These are phyloP conservation scores for Lordiphosa fenestrarum DNA, from an alignment of 2,888 invertebrate genomes.

Conservation along the genomic window DNA sequence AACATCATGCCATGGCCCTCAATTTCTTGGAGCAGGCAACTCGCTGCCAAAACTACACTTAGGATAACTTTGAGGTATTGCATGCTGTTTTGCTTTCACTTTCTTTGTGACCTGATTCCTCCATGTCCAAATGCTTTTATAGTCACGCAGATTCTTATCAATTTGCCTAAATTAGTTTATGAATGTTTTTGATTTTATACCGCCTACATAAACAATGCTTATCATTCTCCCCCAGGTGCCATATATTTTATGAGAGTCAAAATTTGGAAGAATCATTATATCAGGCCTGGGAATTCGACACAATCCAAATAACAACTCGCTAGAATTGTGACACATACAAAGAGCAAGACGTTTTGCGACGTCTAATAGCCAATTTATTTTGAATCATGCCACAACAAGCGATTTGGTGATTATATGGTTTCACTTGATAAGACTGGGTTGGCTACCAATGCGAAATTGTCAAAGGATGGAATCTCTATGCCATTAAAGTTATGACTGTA, in stretches of 20 bases:
- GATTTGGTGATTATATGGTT: constrained; percentile 6
- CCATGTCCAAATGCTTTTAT: constrained; percentile 41
- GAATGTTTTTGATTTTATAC: constrained; percentile 31
- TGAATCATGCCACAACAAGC: constrained; percentile 16
- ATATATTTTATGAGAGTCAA: constrained; percentile 23
- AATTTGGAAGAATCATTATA: constrained; percentile 34
- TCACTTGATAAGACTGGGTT: too few relatives aligned
- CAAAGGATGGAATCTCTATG: too few relatives aligned
- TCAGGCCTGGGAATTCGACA: constrained; percentile 14
- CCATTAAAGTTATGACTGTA: too few relatives aligned
- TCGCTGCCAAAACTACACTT: not conserved
- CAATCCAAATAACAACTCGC: too few relatives aligned
- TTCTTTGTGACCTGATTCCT: constrained; percentile 16
- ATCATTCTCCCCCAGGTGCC: constrained; percentile 19
- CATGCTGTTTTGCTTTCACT: constrained; percentile 34
- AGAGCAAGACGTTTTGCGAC: too few relatives aligned
- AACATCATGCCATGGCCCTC: constrained; percentile 82
- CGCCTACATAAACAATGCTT: constrained; percentile 10
- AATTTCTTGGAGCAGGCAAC: constrained; percentile 14
- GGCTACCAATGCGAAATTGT: constrained; percentile 16
- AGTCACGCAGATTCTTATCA: constrained; percentile 45
- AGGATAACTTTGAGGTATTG: constrained; percentile 13
- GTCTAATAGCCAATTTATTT: not conserved
- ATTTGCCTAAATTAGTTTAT: constrained; percentile 3
- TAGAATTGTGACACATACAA: constrained; percentile 38